A percentile compares a stretch with the other conserved stretches of the same genome.
phyloP scores from a whole-genome alignment of 1,140 invertebrate genomes.

The Brachionus plicatilis region DNA sequence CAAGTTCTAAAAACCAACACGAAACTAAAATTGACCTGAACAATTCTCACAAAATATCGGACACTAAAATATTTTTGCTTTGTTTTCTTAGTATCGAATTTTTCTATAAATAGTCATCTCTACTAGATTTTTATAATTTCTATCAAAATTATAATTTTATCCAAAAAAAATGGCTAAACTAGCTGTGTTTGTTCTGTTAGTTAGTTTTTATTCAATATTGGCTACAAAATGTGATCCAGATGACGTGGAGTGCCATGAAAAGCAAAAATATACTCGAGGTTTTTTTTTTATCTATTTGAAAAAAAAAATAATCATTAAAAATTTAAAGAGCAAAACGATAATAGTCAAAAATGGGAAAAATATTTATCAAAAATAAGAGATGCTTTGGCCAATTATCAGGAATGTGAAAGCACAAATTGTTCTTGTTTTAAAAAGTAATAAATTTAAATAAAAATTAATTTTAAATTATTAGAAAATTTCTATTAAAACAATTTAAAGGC shows the following conservation, averaged over 20 bases:
- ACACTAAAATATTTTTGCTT: not conserved
- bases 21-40: not conserved
- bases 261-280: constrained; percentile 12
- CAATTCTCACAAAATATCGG: not conserved
- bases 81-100: not conserved
- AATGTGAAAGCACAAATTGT: constrained; percentile 37
- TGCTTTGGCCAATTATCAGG: constrained; percentile 45
- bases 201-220: not conserved
- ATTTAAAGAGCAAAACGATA: not conserved
- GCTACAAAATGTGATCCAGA: not conserved
- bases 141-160: not conserved
- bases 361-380: constrained; percentile 46
- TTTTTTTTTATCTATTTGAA: not conserved
- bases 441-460: not conserved
- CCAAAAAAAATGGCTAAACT: not conserved
- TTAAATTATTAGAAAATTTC: not conserved
- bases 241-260: constrained; percentile 14
- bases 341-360: constrained; percentile 44
- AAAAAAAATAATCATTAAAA: not conserved
- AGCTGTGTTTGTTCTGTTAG: not conserved
- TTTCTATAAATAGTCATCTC: not conserved
- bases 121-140: not conserved
- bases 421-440: constrained; percentile 22
- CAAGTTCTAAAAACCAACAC: not conserved
- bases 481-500: not conserved